Percentiles rank a stretch among this genome's conserved stretches.
These are phyloP conservation scores for Galaxias olidus DNA, from an alignment of 2,797 vertebrate genomes.

Conservation along the genomic window DNA sequence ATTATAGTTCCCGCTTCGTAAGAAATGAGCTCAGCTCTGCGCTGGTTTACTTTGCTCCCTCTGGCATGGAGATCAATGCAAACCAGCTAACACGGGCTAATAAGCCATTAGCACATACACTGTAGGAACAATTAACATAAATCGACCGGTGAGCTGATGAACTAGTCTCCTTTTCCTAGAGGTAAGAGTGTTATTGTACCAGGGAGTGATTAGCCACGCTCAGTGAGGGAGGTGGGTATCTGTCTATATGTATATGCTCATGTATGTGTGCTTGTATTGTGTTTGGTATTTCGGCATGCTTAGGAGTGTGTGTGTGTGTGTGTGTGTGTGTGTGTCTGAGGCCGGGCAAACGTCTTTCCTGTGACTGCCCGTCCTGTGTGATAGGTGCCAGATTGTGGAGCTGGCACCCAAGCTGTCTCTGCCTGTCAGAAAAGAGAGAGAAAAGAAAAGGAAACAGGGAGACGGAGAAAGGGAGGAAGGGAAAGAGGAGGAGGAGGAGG, in stretches of 20 bases:
- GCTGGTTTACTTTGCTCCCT: conserved; percentile 56
- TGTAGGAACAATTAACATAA: conserved; percentile 76
- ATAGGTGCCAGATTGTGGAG: conserved; percentile 72
- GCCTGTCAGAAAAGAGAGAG: conserved; percentile 55
- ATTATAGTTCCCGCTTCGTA: conserved; percentile 68
- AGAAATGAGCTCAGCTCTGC: conserved; percentile 57
- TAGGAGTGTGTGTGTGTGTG: neutral
- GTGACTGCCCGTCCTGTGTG: conserved; percentile 56
- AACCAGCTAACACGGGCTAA: conserved; percentile 76
- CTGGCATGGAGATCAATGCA: conserved; percentile 78
- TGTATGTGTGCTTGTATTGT: neutral
- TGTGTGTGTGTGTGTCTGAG: conserved; percentile 23
- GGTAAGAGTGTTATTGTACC: conserved; percentile 63
- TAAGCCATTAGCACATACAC: conserved; percentile 77
- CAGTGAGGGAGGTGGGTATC: conserved; percentile 17
- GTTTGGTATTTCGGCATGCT: neutral
- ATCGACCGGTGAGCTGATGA: conserved; percentile 66
- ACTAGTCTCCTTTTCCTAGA: conserved; percentile 61
- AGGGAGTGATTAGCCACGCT: conserved; percentile 58
- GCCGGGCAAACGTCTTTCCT: conserved; percentile 41
- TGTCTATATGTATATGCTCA: conserved; percentile 4
- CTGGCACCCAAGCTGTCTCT: conserved; percentile 69
- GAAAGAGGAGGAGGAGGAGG: conserved; percentile 3
- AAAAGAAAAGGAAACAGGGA: conserved; percentile 1
- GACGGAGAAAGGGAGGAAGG: conserved; percentile 3